These are phyloP conservation scores for Poeciliopsis prolifica DNA, from an alignment of 2,113 vertebrate species.

Conservation along the genomic window DNA sequence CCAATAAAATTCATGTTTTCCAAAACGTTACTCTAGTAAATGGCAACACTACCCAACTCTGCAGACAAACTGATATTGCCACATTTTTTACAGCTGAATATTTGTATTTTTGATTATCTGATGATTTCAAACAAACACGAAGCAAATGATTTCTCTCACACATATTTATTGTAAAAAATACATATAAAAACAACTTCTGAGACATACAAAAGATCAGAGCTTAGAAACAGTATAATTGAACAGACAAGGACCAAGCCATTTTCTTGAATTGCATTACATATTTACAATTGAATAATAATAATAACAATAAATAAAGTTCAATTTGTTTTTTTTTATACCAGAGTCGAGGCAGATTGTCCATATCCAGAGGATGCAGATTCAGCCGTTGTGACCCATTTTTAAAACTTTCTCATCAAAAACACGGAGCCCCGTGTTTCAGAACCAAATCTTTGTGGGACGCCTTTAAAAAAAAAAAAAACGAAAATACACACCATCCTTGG, in stretches of 20 bases:
- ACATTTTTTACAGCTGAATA: too few relatives aligned
- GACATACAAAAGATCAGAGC: constrained; percentile 83
- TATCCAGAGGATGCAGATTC: constrained; percentile 56
- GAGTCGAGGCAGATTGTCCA: constrained; percentile 78
- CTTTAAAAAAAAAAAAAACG: constrained; percentile 61
- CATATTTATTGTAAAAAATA: constrained; percentile 88
- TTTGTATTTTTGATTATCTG: background rate
- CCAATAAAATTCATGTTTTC: too few relatives aligned
- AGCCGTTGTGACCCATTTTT: constrained; percentile 48
- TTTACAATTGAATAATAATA: constrained; percentile 85
- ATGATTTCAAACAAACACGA: constrained; percentile 5
- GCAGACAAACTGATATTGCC: too few relatives aligned
- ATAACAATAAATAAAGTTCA: constrained; percentile 81
- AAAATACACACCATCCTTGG: constrained; percentile 25
- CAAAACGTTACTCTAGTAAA: too few relatives aligned
- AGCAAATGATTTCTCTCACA: constrained; percentile 64
- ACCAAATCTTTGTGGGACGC: constrained; percentile 40
- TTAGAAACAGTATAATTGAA: constrained; percentile 82
- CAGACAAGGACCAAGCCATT: constrained; percentile 77
- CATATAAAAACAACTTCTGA: constrained; percentile 85
- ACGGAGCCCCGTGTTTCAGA: constrained; percentile 20
- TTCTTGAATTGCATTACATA: constrained; percentile 79
- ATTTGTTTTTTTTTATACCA: constrained; percentile 70
- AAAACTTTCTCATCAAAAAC: constrained; percentile 35
- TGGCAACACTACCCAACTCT: too few relatives aligned